Conservation (phyloP, 2,888 invertebrate genomes). For the Synanthedon myopaeformis region DNA sequence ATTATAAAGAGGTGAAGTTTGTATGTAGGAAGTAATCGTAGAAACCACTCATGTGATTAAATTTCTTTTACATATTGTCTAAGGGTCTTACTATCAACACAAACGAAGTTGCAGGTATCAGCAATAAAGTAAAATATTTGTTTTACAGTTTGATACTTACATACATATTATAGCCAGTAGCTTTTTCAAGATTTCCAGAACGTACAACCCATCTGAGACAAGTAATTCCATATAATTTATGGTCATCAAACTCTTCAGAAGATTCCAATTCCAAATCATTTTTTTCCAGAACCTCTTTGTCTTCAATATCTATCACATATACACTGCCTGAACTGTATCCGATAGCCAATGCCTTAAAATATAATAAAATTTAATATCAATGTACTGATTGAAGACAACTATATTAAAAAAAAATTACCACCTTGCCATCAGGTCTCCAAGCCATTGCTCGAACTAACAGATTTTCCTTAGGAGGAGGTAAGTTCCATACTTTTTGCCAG, state of each 20-base stretch:
- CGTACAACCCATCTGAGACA: constrained; percentile 80
- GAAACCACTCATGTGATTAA: too few species aligned
- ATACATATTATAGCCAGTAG: constrained; percentile 55
- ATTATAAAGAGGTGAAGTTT: too few species aligned
- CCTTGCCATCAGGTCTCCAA: constrained; percentile 96
- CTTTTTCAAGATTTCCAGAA: constrained; percentile 50
- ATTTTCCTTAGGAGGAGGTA: constrained; percentile 82
- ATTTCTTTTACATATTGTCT: too few species aligned
- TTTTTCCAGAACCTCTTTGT: constrained; percentile 81
- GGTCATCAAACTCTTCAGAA: constrained; percentile 50
- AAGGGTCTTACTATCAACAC: too few species aligned
- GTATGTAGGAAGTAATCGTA: too few species aligned
- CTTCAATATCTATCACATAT: constrained; percentile 85
- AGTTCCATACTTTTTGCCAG: constrained; percentile 93
- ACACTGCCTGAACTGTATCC: constrained; percentile 80
- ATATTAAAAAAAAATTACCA: constrained; percentile 42
- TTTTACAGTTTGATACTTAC: constrained; percentile 25
- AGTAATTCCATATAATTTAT: constrained; percentile 73
- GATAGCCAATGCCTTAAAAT: constrained; percentile 73
- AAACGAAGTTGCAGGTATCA: too few species aligned
- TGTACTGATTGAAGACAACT: neutral
- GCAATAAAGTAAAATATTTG: neutral
- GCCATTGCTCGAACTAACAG: constrained; percentile 81
- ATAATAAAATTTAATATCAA: neutral
- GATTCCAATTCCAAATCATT: constrained; percentile 56